Evolutionary conservation across 2,888 invertebrate species (phyloP).

Genomic region (Phortica magna): DNA sequence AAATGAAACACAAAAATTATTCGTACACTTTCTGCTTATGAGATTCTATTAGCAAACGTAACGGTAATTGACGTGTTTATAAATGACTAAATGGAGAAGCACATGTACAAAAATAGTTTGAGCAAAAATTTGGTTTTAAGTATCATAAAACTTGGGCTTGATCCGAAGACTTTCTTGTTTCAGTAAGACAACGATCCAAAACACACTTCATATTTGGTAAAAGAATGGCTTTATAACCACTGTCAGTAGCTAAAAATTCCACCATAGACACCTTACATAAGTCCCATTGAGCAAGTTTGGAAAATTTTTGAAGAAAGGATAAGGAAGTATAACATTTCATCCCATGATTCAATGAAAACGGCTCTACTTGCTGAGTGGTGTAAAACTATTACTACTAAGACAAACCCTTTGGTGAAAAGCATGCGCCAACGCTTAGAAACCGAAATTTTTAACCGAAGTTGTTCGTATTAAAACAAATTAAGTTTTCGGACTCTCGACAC

Average conservation of each 20-base stretch:
- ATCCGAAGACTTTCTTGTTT: neutral
- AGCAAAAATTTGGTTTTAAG: neutral
- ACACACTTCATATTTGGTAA: neutral
- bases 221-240: no score
- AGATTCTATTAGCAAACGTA: no score
- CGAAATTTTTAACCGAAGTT: no score
- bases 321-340: neutral
- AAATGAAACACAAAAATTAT: no score
- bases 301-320: neutral
- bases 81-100: neutral
- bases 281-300: neutral
- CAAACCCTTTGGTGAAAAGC: neutral
- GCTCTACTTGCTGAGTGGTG: neutral
- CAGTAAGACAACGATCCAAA: neutral
- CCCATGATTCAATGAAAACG: neutral
- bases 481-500: no score
- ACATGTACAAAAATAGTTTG: neutral
- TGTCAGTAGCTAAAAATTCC: no score
- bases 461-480: no score
- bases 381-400: neutral
- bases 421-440: neutral
- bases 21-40: no score
- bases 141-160: neutral
- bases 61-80: neutral
- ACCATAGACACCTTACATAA: no score